Evolutionary conservation across 2,888 invertebrate species (phyloP).

Genomic region (Hartigia nigra): DNA sequence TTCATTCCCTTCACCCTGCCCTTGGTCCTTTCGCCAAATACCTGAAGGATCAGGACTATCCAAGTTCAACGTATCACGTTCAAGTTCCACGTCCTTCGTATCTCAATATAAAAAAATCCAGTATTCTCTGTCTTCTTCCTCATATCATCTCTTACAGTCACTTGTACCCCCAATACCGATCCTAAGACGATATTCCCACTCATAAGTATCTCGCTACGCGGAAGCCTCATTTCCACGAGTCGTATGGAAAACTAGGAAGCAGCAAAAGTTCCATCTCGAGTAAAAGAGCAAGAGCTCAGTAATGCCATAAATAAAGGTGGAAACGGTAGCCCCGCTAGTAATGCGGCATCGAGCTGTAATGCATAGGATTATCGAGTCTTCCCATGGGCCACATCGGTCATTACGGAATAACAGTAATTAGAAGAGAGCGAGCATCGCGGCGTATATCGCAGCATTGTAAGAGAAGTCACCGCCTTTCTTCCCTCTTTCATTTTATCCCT

Average conservation of each 20-base stretch:
- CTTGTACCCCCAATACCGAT: background rate
- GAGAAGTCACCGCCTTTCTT: conserved; percentile 30
- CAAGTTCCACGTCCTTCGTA: background rate
- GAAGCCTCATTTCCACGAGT: background rate
- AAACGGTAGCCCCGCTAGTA: conserved; percentile 42
- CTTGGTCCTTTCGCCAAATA: background rate
- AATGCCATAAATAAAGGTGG: conserved; percentile 55
- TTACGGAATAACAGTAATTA: conserved; percentile 66
- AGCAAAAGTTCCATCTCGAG: conserved; percentile 50
- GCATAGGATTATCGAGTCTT: conserved; percentile 65
- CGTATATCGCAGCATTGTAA: conserved; percentile 46
- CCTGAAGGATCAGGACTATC: background rate
- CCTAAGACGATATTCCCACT: background rate
- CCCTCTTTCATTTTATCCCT: conserved; percentile 13
- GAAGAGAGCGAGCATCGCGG: conserved; percentile 56
- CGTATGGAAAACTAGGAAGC: conserved; percentile 27
- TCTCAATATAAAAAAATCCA: background rate
- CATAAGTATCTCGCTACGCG: background rate
- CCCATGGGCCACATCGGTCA: conserved; percentile 64
- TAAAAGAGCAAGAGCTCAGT: conserved; percentile 24
- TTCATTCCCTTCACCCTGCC: background rate
- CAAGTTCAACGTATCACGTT: background rate
- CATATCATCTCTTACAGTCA: background rate
- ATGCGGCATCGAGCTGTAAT: conserved; percentile 59
- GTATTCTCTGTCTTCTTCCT: background rate